Conservation (phyloP, 2,113 vertebrate species). For the Hemichromis elongatus region DNA sequence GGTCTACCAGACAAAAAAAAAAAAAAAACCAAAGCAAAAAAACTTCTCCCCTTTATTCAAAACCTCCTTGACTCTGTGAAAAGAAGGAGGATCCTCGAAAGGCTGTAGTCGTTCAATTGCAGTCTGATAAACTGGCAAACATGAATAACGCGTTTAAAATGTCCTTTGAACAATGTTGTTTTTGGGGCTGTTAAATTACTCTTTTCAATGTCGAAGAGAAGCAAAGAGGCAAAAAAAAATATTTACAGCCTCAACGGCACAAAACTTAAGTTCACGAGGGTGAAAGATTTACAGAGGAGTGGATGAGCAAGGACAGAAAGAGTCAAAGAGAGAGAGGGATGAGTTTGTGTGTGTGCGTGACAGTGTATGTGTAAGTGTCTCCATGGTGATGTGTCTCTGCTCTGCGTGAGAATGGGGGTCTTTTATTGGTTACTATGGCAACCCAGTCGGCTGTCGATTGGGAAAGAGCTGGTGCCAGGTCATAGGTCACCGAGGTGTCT, state of each 20-base stretch:
- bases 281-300: constrained; percentile 12
- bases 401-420: constrained; percentile 67
- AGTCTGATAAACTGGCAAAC: neutral
- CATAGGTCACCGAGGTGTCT: constrained; percentile 66
- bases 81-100: neutral
- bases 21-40: constrained; percentile 34
- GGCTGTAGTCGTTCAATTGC: neutral
- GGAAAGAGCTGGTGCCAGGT: constrained; percentile 59
- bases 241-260: neutral
- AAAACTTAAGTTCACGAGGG: neutral
- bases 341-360: constrained; percentile 22
- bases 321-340: constrained; percentile 16
- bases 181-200: neutral
- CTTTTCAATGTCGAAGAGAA: neutral
- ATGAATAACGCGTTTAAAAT: neutral
- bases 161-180: neutral
- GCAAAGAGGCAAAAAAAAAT: neutral
- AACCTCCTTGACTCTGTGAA: neutral
- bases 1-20: constrained; percentile 37
- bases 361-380: constrained; percentile 46
- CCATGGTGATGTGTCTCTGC: constrained; percentile 71
- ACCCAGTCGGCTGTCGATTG: constrained; percentile 51
- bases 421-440: constrained; percentile 65
- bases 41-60: neutral
- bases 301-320: constrained; percentile 3